Base-by-base conservation (phyloP, 2,113 vertebrate genomes). In the Chloropsis cyanopogon region DNA sequence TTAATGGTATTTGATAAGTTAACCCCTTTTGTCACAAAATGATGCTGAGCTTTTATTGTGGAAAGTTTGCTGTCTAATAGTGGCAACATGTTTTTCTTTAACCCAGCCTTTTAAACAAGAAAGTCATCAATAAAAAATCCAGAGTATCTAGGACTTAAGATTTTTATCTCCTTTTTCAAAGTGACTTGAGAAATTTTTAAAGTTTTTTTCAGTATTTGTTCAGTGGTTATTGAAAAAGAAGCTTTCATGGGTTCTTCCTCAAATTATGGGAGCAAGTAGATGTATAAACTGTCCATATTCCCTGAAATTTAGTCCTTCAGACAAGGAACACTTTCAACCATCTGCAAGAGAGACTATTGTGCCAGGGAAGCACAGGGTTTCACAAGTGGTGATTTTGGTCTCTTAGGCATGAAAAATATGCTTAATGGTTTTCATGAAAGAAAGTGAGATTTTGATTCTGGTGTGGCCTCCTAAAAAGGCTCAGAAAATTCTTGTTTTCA, bases 1-100 rank as follows among this genome's bases (percentile, higher is more conserved):
- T 94, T 96, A 97, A 93, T 92, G 57, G 76, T 88, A 57, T 94
- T 93, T 96, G 86, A 84, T 95, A 91, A 94, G 41, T 97, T 96
- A 95, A 95, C 88, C 92, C 94, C 69, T 94, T 93, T 91, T 93
- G 91, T 91, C 83, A 71, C 61, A 59, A 60, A 82, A 60, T 29
- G 49, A 61, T 81, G 83, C 64, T 64, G 77, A 71, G 72, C 37
- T 86, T 88, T 68, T 82, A 75, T 73, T 68, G 12, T 72, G 23
- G 31, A 21, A 71, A 52, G 41, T 82, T 90, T 82, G 20, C n/a
- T 57, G 31, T 60, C 44, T 76, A 44, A n/a, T 44, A 57, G 33
- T 42, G 64, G 65, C 24, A 79, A 7, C 21, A 12, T 26, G 0
- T 61, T 87, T 69, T 64, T 82, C 53, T 88, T 63, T n/a, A 60